A percentile compares a stretch with the other conserved stretches of the same genome.
Evolutionary conservation across 2,888 invertebrate genomes (phyloP).

Genomic region (Oegoconia quadripuncta): DNA sequence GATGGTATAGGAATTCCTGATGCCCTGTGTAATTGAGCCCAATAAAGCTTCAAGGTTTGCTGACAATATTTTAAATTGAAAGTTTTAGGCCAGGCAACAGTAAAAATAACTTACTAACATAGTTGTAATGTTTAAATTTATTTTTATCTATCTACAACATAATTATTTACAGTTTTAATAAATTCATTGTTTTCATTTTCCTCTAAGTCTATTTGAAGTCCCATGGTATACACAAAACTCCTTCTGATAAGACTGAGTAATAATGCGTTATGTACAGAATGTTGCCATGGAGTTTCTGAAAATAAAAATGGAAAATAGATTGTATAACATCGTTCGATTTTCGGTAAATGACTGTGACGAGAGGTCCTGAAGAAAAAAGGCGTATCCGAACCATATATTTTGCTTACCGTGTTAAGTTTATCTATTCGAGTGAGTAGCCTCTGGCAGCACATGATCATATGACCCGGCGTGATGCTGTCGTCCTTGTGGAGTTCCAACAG

Average conservation of each 20-base stretch:
- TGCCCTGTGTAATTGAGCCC: too few relatives aligned
- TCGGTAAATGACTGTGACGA: neutral
- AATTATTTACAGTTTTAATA: conserved; percentile 2
- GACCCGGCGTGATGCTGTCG: conserved; percentile 92
- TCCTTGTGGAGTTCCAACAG: conserved; percentile 90
- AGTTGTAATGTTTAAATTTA: too few relatives aligned
- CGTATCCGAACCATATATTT: neutral
- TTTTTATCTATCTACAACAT: conserved; percentile 1
- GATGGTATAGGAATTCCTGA: too few relatives aligned
- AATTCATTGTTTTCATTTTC: conserved; percentile 1
- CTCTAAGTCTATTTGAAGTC: conserved; percentile 82
- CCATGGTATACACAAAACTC: conserved; percentile 96
- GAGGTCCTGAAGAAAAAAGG: neutral
- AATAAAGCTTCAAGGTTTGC: too few relatives aligned
- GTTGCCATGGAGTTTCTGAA: conserved; percentile 81
- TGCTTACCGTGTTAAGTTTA: conserved; percentile 47
- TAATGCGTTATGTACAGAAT: conserved; percentile 92
- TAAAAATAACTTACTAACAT: too few relatives aligned
- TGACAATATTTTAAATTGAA: too few relatives aligned
- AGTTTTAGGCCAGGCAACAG: too few relatives aligned
- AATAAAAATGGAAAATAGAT: conserved; percentile 27
- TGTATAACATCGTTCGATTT: neutral
- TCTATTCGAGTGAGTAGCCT: conserved; percentile 79
- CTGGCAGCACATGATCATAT: conserved; percentile 92
- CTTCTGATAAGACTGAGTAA: conserved; percentile 94